These are phyloP conservation scores for Temnopleurus reevesii DNA, from an alignment of 53 echinoderm and acorn worm species.

Conservation along the genomic window DNA sequence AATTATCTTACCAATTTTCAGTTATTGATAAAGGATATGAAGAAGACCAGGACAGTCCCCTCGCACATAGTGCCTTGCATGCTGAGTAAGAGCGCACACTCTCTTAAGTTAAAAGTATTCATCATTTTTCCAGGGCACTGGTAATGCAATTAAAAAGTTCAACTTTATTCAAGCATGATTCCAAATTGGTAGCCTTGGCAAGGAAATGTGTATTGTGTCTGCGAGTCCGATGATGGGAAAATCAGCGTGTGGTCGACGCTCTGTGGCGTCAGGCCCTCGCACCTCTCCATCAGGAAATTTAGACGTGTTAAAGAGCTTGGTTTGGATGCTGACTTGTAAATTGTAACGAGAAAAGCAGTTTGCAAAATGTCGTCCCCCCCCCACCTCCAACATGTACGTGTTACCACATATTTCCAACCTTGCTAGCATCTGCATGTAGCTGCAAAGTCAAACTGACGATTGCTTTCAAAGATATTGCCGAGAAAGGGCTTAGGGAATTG, in stretches of 20 bases:
- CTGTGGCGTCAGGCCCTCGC: neutral
- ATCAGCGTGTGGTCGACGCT: neutral
- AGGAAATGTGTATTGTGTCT: constrained; percentile 12
- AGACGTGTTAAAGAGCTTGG: neutral
- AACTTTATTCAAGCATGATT: neutral
- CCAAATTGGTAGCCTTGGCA: neutral
- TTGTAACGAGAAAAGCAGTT: neutral
- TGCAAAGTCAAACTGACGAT: constrained; percentile 3
- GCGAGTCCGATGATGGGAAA: neutral
- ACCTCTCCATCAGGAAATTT: neutral
- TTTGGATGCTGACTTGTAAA: neutral
- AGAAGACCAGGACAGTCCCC: no score
- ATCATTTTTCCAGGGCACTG: neutral
- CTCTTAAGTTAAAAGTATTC: no score
- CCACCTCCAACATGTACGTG: neutral
- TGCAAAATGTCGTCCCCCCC: neutral
- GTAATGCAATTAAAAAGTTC: neutral
- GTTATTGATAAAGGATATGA: no score
- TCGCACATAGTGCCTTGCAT: no score
- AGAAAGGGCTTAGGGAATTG: neutral
- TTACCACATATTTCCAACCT: neutral
- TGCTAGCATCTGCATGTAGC: neutral
- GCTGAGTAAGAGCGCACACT: no score
- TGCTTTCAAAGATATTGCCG: constrained; percentile 46
- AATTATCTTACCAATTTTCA: no score